These are phyloP conservation scores for Acropternis orthonyx DNA, from an alignment of 2,797 vertebrate genomes.

Conservation along the genomic window DNA sequence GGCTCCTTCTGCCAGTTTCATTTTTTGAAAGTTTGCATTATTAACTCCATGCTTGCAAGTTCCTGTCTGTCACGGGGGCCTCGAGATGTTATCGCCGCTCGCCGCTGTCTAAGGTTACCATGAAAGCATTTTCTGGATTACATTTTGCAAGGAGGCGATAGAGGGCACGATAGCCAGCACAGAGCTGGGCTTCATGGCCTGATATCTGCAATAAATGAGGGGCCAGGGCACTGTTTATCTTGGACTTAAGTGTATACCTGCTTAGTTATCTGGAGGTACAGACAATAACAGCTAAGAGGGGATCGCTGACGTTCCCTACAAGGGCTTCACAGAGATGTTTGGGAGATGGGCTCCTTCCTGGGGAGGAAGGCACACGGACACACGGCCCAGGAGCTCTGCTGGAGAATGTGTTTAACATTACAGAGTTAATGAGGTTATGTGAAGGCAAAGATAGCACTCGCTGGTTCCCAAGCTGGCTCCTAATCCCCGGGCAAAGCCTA, in stretches of 20 bases:
- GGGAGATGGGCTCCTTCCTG: conserved; percentile 39
- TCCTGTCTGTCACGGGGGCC: conserved; percentile 96
- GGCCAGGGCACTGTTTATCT: conserved; percentile 67
- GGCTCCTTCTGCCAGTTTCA: conserved; percentile 79
- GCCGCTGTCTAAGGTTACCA: conserved; percentile 92
- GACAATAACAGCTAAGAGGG: conserved; percentile 46
- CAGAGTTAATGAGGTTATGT: conserved; percentile 59
- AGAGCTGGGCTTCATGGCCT: neutral
- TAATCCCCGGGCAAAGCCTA: conserved; percentile 45
- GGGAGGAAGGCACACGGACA: neutral
- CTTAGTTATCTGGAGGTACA: conserved; percentile 29
- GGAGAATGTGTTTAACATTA: conserved; percentile 57
- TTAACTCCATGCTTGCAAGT: conserved; percentile 95
- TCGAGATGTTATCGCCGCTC: conserved; percentile 94
- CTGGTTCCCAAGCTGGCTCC: conserved; percentile 52
- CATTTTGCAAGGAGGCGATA: conserved; percentile 79
- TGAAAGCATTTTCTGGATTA: conserved; percentile 95
- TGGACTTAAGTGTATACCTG: conserved; percentile 62
- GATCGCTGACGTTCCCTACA: neutral
- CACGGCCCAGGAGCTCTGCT: neutral
- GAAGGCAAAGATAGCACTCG: conserved; percentile 24
- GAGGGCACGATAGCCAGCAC: conserved; percentile 76
- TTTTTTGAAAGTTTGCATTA: conserved; percentile 92
- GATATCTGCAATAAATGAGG: conserved; percentile 19
- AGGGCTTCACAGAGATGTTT: conserved; percentile 20